Evolutionary conservation across 2,888 invertebrate species (phyloP), one percentile per base, ranked within the genome.

Genomic region (Anthophora plumipes): DNA sequence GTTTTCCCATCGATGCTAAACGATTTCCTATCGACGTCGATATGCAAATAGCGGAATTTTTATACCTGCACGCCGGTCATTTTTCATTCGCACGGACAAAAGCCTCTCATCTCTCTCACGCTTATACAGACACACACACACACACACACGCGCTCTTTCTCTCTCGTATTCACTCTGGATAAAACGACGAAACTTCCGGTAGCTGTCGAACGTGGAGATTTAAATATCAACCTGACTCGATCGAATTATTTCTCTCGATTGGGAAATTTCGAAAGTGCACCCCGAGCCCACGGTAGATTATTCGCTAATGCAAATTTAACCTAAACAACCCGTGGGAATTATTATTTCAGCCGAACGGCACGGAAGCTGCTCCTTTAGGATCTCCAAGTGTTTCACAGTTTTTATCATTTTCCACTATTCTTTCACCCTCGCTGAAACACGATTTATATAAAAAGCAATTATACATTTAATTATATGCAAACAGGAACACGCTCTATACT

Each of bases 1-100:
- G 79, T 67, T 78, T 67, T 57, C 67, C 71, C 55, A 78, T 80
- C 57, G 80, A 78, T 78, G 41, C 60, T 71, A 63, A 80, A 67
- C 66, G 80, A 76, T 77, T 63, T 77, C 77, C 77, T 57, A 68
- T 61, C 50, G 66, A 55, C 31, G 39, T 71, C 59, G 60, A 71
- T 67, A 78, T 72, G 79, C 68, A 67, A 72, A 79, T 78, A 46
- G 46, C 39, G 20, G 72, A 55, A 78, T 73, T 78, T 77, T 73
- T 73, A 64, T 80, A 48, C 72, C 14, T n/a, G 52, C 48, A 11
- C 59, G 12, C 46, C 20, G 67, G 48, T 46, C 52, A 64, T 80
- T 80, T 80, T 77, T 77, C 77, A 77, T 57, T 80, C 66, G 31
- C n/a, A 6, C 61, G 25, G 37, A 77, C 74, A 73, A 77, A 67